phyloP scores from a whole-genome alignment of 1,140 invertebrate species.

The Camponotus vicinus region DNA sequence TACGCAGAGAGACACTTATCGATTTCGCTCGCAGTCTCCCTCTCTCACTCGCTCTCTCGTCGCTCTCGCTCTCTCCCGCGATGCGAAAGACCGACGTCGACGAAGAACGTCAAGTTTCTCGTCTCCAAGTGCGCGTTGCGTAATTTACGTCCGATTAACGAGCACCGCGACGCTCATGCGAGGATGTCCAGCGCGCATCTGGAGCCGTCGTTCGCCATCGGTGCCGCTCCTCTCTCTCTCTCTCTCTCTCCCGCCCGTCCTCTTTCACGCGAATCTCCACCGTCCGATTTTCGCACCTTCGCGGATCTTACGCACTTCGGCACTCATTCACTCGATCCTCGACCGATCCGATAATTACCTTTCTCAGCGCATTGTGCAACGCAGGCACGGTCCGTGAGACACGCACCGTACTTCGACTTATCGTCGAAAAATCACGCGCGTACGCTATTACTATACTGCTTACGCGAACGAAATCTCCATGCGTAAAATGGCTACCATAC shows the following conservation, averaged over 20 bases:
- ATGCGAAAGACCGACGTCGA: no score
- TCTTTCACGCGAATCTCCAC: background rate
- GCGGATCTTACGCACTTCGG: constrained; percentile 2
- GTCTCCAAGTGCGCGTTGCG: background rate
- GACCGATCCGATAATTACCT: constrained; percentile 66
- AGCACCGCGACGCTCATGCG: background rate
- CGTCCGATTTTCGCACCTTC: constrained; percentile 19
- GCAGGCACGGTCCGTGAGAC: constrained; percentile 13
- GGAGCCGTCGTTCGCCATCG: constrained; percentile 54
- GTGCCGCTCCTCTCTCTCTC: background rate
- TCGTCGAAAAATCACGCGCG: constrained; percentile 15
- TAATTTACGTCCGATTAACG: constrained; percentile 36
- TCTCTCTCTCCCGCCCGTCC: background rate
- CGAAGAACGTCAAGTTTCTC: background rate
- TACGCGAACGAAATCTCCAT: constrained; percentile 27
- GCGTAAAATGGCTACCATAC: constrained; percentile 30
- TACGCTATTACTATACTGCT: constrained; percentile 18
- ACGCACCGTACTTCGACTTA: background rate
- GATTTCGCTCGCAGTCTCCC: constrained; percentile 58
- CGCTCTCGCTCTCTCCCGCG: constrained; percentile 19
- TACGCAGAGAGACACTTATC: constrained; percentile 57
- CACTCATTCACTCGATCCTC: constrained; percentile 9
- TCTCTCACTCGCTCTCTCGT: constrained; percentile 13
- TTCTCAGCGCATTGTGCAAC: constrained; percentile 67
- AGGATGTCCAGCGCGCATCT: constrained; percentile 60